Evolutionary conservation across 2,888 invertebrate genomes (phyloP).

Genomic region (Clistopyga incitator): DNA sequence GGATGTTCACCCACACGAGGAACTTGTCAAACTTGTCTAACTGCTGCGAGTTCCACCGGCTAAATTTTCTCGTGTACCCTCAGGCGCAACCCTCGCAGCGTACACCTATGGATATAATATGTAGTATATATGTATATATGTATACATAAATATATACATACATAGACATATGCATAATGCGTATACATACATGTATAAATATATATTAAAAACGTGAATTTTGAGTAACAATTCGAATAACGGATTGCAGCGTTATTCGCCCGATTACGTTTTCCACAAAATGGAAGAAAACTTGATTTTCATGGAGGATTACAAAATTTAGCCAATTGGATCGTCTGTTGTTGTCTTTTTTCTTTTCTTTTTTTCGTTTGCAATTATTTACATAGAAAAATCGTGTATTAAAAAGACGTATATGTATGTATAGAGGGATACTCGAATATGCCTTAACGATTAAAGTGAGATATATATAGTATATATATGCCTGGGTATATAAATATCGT

Average conservation of each 20-base stretch:
- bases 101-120: constrained; percentile 51
- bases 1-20: constrained; percentile 22
- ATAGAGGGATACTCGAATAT: constrained; percentile 48
- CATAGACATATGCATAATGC: constrained; percentile 32
- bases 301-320: neutral
- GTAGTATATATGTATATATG: constrained; percentile 27
- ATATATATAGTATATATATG: constrained; percentile 56
- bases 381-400: constrained; percentile 19
- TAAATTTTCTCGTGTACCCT: constrained; percentile 44
- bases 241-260: constrained; percentile 54
- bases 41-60: constrained; percentile 38
- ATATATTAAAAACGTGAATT: constrained; percentile 37
- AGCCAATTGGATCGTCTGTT: constrained; percentile 28
- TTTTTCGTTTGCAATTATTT: constrained; percentile 44
- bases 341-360: too few species aligned
- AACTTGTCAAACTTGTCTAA: constrained; percentile 58
- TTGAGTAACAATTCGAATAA: constrained; percentile 30
- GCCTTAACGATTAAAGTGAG: constrained; percentile 57
- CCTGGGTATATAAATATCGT: constrained; percentile 55
- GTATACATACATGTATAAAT: constrained; percentile 51
- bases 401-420: constrained; percentile 30
- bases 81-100: constrained; percentile 57
- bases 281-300: constrained; percentile 2
- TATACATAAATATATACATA: constrained; percentile 35
- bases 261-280: constrained; percentile 14